These are phyloP conservation scores for Chaetophractus vellerosus DNA, from an alignment of 2,797 vertebrate genomes.

Conservation along the genomic window DNA sequence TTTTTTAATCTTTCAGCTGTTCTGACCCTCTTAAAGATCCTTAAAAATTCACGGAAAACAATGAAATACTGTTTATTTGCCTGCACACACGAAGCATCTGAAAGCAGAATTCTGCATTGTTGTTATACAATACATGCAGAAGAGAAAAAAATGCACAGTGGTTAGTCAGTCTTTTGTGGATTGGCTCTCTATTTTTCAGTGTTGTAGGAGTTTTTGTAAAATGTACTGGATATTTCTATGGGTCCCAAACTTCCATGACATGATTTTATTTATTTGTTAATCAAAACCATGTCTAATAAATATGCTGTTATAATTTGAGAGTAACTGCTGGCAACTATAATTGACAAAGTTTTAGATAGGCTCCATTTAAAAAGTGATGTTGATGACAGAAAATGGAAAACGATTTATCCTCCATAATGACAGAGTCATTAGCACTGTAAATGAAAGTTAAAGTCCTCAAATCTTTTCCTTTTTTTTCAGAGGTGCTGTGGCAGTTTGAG, in stretches of 20 bases:
- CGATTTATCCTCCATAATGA: background rate
- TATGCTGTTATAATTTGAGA: slow-evolving; percentile 48
- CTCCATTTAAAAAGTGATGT: slow-evolving; percentile 54
- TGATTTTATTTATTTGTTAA: slow-evolving; percentile 60
- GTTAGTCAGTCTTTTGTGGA: slow-evolving; percentile 10
- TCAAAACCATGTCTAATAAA: slow-evolving; percentile 65
- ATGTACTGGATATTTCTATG: background rate
- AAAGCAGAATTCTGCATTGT: background rate
- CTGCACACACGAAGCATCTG: background rate
- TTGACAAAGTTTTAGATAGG: background rate
- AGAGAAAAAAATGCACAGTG: background rate
- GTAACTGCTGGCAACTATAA: background rate
- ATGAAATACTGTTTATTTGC: background rate
- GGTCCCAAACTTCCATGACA: background rate
- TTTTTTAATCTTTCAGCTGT: slow-evolving; percentile 51
- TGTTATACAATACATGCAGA: background rate
- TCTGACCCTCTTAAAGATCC: slow-evolving; percentile 20
- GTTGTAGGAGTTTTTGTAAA: slow-evolving; percentile 52
- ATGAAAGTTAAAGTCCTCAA: background rate
- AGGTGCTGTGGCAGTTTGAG: background rate
- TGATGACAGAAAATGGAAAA: slow-evolving; percentile 26
- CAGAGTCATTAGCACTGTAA: background rate
- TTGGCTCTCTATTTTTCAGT: slow-evolving; percentile 5
- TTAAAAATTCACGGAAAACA: slow-evolving; percentile 32
- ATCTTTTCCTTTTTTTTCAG: slow-evolving; percentile 15